These are phyloP conservation scores for Balearica regulorum DNA, from an alignment of 2,797 vertebrate genomes.

Conservation along the genomic window DNA sequence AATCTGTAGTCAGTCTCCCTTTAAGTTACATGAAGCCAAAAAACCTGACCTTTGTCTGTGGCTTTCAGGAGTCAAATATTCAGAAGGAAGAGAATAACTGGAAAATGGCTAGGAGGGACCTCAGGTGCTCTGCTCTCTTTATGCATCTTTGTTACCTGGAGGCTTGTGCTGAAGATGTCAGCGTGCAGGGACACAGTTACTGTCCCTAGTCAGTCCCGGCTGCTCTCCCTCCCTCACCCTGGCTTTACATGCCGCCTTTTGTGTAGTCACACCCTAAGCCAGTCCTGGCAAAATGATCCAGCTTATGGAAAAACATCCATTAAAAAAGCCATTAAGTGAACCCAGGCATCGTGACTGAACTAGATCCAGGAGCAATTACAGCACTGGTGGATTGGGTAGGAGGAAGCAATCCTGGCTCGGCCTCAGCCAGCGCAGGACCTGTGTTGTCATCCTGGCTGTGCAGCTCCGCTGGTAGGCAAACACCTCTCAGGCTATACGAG, in stretches of 20 bases:
- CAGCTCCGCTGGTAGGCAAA: neutral
- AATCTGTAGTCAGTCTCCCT: neutral
- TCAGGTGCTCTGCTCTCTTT: neutral
- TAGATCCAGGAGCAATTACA: fast-evolving
- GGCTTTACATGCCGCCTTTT: neutral
- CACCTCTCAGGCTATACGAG: fast-evolving
- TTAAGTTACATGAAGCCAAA: neutral
- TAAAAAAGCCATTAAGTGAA: neutral
- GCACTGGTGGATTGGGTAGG: neutral
- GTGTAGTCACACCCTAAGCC: neutral
- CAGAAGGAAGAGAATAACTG: neutral
- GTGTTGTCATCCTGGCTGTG: neutral
- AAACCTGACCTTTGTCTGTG: neutral
- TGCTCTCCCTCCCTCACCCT: fast-evolving
- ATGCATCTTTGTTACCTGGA: neutral
- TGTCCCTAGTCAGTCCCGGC: neutral
- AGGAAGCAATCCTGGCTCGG: neutral
- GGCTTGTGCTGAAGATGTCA: neutral
- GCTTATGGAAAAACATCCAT: neutral
- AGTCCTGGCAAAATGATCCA: neutral
- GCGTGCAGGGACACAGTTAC: neutral
- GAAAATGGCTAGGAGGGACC: neutral
- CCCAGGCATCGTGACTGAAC: neutral
- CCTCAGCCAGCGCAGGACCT: fast-evolving
- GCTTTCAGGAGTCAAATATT: neutral